Percentiles rank a stretch among this genome's conserved stretches.
phyloP scores from a whole-genome alignment of 2,797 vertebrate genomes.

The Aselliscus stoliczkanus region DNA sequence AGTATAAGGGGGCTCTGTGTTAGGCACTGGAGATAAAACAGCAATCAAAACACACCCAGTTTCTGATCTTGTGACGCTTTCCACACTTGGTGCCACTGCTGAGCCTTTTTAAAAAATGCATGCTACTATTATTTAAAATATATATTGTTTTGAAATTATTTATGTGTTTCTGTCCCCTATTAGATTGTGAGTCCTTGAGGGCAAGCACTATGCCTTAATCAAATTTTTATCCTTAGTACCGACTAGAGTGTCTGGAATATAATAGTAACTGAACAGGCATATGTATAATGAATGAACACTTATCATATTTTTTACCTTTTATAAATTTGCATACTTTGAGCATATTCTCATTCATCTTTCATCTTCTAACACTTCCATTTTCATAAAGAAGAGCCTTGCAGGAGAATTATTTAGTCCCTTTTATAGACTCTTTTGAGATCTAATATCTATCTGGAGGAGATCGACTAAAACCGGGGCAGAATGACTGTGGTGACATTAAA shows the following conservation, averaged over 20 bases:
- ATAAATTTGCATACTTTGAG: slow-evolving; percentile 25
- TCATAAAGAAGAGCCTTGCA: not conserved
- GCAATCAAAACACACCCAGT: not conserved
- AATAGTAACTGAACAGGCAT: not conserved
- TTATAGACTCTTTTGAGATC: not conserved
- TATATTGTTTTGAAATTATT: slow-evolving; percentile 43
- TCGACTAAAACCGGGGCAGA: not conserved
- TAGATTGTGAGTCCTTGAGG: slow-evolving; percentile 40
- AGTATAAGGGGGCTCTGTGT: not conserved
- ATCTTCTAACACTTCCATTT: not conserved
- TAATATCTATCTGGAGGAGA: slow-evolving; percentile 16
- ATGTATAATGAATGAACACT: slow-evolving; percentile 18
- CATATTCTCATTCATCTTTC: slow-evolving; percentile 22
- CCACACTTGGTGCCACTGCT: not conserved
- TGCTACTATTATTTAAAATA: not conserved
- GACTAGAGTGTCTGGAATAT: not conserved
- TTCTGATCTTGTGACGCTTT: not conserved
- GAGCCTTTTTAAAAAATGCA: not conserved
- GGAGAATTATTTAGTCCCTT: not conserved
- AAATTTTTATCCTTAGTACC: slow-evolving; percentile 30
- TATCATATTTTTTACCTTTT: slow-evolving; percentile 34
- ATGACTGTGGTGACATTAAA: not conserved
- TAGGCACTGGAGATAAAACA: not conserved
- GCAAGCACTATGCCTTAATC: slow-evolving; percentile 39
- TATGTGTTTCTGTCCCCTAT: slow-evolving; percentile 8